Conservation (phyloP, 2,888 invertebrate species). For the Chalcosyrphus nemorum region DNA sequence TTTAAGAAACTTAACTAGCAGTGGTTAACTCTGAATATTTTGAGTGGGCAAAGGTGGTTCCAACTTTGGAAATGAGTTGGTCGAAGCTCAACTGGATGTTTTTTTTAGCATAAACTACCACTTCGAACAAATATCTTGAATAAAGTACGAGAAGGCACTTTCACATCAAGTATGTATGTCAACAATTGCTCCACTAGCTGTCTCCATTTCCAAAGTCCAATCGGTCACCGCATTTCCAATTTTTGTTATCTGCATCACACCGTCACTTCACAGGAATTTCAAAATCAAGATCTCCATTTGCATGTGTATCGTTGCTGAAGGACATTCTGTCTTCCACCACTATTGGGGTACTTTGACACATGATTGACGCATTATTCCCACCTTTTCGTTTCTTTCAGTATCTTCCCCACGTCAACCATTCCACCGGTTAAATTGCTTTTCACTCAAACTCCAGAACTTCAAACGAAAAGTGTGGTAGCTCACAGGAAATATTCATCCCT, state of each 20-base stretch:
- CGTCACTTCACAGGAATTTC: neutral
- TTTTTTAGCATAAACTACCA: no score
- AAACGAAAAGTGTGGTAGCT: neutral
- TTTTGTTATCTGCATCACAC: neutral
- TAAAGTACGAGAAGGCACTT: no score
- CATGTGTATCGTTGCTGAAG: neutral
- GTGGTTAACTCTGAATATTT: no score
- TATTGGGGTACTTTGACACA: neutral
- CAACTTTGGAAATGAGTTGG: no score
- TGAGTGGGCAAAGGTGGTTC: no score
- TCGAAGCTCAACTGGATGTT: no score
- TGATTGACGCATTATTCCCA: conserved; percentile 17
- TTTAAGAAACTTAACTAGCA: no score
- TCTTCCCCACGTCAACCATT: neutral
- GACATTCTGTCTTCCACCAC: neutral
- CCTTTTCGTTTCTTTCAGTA: neutral
- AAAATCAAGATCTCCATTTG: neutral
- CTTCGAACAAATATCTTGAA: no score
- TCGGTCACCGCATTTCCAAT: neutral
- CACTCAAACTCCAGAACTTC: conserved; percentile 5
- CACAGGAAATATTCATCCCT: neutral
- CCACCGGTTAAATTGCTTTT: conserved; percentile 17
- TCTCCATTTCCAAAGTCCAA: neutral
- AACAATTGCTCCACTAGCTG: neutral
- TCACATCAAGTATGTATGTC: no score